These are phyloP conservation scores for Drosophila oshimai DNA, from an alignment of 1,140 invertebrate genomes.

Conservation along the genomic window DNA sequence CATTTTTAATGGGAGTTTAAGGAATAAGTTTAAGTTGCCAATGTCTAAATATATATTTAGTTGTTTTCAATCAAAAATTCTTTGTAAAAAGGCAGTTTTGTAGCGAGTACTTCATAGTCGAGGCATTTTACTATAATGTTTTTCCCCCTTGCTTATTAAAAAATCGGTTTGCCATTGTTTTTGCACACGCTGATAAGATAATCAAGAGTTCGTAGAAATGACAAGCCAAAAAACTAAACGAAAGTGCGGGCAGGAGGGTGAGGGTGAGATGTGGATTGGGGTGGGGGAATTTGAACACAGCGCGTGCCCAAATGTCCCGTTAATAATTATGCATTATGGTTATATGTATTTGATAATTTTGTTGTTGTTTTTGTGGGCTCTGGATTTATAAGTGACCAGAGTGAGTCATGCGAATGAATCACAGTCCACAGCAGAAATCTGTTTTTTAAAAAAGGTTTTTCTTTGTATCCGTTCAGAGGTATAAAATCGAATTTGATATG, in stretches of 20 bases:
- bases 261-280: background rate
- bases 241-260: conserved; percentile 1
- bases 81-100: no score
- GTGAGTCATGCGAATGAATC: conserved; percentile 44
- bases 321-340: conserved; percentile 17
- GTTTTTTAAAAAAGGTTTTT: background rate
- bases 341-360: background rate
- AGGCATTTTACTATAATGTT: background rate
- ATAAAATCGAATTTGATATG: no score
- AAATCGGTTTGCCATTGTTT: conserved; percentile 18
- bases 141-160: background rate
- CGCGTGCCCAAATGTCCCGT: conserved; percentile 30
- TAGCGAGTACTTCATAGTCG: background rate
- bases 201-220: conserved; percentile 13
- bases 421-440: background rate
- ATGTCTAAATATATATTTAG: no score
- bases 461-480: no score
- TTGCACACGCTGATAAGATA: conserved; percentile 44
- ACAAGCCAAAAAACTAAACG: background rate
- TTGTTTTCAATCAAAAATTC: no score
- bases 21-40: no score
- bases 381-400: background rate
- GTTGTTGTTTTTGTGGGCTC: conserved; percentile 7
- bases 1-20: no score
- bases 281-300: background rate